These are phyloP conservation scores for Oophaga pumilio DNA, from an alignment of 2,113 vertebrate genomes.

Conservation along the genomic window DNA sequence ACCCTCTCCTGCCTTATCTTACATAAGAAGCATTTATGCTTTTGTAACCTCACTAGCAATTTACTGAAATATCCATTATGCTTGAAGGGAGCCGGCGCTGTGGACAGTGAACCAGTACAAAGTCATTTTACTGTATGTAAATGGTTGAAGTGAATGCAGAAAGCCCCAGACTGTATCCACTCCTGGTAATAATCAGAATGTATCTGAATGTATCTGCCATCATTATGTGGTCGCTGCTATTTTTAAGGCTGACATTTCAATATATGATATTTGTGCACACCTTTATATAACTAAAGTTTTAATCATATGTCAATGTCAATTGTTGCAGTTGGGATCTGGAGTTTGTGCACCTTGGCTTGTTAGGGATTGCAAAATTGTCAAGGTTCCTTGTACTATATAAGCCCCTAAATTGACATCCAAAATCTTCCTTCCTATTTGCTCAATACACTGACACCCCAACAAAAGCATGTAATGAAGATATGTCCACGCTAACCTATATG, in stretches of 20 bases:
- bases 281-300: background rate
- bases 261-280: background rate
- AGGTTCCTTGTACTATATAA: background rate
- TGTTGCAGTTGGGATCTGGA: background rate
- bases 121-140: constrained; percentile 15
- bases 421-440: background rate
- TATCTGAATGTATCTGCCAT: too few species aligned
- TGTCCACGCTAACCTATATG: too few species aligned
- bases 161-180: background rate
- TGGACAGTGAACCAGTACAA: constrained; percentile 12
- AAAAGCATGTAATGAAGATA: background rate
- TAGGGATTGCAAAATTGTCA: background rate
- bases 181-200: background rate
- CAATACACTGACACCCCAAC: background rate
- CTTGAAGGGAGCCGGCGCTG: constrained; percentile 1
- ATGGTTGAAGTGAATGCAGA: background rate
- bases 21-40: constrained; percentile 22
- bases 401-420: background rate
- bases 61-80: constrained; percentile 32
- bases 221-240: background rate
- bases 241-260: background rate
- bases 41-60: constrained; percentile 41
- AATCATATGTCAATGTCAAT: too few species aligned
- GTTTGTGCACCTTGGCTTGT: background rate
- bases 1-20: constrained; percentile 10